Percentiles rank a stretch among this genome's conserved stretches.
These are phyloP conservation scores for Pyrrhosoma nymphula DNA, from an alignment of 2,888 invertebrate species.

Conservation along the genomic window DNA sequence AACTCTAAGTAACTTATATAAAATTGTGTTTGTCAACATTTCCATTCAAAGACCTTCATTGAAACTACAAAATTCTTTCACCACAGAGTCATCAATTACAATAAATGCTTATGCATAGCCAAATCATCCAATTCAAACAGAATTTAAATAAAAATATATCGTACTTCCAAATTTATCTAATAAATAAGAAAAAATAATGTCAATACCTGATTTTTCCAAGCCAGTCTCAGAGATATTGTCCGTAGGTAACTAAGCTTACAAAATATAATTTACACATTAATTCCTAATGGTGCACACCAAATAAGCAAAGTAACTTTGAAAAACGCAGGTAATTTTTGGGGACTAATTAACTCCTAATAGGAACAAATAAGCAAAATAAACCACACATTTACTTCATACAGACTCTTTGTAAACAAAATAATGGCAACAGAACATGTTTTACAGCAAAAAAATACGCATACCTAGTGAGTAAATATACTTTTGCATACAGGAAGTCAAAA, in stretches of 20 bases:
- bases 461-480: not conserved
- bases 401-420: not conserved
- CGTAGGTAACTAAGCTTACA: constrained; percentile 23
- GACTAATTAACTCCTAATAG: not conserved
- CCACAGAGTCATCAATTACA: no score
- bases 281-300: constrained; percentile 41
- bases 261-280: constrained; percentile 18
- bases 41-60: no score
- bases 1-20: no score
- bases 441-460: not conserved
- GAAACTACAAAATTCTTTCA: no score
- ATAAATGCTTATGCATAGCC: no score
- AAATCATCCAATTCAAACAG: no score
- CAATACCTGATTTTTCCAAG: constrained; percentile 64
- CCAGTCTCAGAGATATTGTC: constrained; percentile 61
- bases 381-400: not conserved
- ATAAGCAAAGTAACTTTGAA: constrained; percentile 17
- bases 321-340: not conserved
- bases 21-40: no score
- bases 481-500: not conserved
- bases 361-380: not conserved
- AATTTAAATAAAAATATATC: no score
- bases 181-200: not conserved
- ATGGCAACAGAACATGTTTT: not conserved
- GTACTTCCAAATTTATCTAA: no score